Percentiles rank a stretch among this genome's conserved stretches.
Evolutionary conservation across 2,888 invertebrate genomes (phyloP).

Genomic region (Spilarctia lutea): DNA sequence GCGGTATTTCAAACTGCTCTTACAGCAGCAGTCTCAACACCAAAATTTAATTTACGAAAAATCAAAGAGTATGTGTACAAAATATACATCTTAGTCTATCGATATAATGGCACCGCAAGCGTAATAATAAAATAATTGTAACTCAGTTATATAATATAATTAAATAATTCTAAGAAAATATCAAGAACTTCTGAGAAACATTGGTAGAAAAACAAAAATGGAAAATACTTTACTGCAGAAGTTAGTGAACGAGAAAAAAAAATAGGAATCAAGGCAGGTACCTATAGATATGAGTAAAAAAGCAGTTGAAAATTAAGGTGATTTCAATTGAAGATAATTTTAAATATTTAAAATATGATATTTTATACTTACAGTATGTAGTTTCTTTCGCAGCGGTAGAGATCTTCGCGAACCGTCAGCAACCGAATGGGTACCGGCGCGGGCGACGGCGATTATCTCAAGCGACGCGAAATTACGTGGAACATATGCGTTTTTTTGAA

Average conservation of each 20-base stretch:
- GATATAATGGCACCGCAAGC: neutral
- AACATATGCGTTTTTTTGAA: neutral
- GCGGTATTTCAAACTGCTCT: no score
- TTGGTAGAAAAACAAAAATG: neutral
- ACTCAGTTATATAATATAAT: neutral
- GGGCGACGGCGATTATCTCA: constrained; percentile 8
- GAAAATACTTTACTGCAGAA: neutral
- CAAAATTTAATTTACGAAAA: no score
- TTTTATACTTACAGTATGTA: constrained; percentile 13
- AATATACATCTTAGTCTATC: neutral
- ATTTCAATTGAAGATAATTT: neutral
- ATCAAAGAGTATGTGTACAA: no score
- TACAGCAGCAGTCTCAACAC: no score
- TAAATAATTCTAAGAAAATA: no score
- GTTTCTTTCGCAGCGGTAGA: constrained; percentile 2
- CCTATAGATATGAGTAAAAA: neutral
- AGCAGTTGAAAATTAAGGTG: neutral
- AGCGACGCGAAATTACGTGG: neutral
- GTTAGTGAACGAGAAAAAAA: neutral
- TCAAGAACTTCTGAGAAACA: neutral
- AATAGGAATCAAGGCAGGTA: neutral
- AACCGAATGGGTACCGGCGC: constrained; percentile 10
- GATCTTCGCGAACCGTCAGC: constrained; percentile 13
- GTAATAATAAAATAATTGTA: neutral
- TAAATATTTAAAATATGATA: neutral